Evolutionary conservation across 30 jellyfish, hydroid and myxozoan species (phyloP).

Genomic region (Cassiopea xamachana): DNA sequence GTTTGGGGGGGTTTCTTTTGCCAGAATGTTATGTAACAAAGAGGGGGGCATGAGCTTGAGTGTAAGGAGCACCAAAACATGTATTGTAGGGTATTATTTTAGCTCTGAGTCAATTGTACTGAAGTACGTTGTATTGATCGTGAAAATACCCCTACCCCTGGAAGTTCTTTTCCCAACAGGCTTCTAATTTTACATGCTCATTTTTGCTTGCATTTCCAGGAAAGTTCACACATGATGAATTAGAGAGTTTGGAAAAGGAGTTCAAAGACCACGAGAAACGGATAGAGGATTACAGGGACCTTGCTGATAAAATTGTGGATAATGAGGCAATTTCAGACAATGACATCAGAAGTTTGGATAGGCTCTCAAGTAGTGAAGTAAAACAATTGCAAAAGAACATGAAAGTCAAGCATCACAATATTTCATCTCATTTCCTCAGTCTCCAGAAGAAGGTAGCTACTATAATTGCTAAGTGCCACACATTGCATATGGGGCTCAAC

Average conservation of each 20-base stretch:
- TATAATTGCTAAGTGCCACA: background rate
- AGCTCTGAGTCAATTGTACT: too few relatives aligned
- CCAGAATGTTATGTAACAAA: too few relatives aligned
- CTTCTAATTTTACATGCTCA: too few relatives aligned
- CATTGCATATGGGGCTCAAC: background rate
- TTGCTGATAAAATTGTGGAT: conserved; percentile 49
- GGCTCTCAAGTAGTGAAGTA: conserved; percentile 36
- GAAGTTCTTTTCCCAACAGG: too few relatives aligned
- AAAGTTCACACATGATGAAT: conserved; percentile 42
- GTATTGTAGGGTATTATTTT: too few relatives aligned
- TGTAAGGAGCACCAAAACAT: too few relatives aligned
- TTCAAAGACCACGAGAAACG: conserved; percentile 70
- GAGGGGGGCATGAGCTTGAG: too few relatives aligned
- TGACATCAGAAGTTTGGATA: conserved; percentile 66
- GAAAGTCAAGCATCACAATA: conserved; percentile 51
- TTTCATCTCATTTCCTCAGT: conserved; percentile 4
- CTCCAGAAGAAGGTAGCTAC: conserved; percentile 33
- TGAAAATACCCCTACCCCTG: too few relatives aligned
- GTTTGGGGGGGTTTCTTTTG: too few relatives aligned
- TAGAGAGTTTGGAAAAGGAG: conserved; percentile 57
- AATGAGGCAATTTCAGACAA: conserved; percentile 75
- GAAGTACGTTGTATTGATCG: too few relatives aligned
- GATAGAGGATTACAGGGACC: conserved; percentile 53
- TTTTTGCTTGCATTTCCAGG: conserved; percentile 16
- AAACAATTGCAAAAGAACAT: conserved; percentile 47